Evolutionary conservation across 2,797 vertebrate species (phyloP).

Genomic region (Poeciliopsis turneri): DNA sequence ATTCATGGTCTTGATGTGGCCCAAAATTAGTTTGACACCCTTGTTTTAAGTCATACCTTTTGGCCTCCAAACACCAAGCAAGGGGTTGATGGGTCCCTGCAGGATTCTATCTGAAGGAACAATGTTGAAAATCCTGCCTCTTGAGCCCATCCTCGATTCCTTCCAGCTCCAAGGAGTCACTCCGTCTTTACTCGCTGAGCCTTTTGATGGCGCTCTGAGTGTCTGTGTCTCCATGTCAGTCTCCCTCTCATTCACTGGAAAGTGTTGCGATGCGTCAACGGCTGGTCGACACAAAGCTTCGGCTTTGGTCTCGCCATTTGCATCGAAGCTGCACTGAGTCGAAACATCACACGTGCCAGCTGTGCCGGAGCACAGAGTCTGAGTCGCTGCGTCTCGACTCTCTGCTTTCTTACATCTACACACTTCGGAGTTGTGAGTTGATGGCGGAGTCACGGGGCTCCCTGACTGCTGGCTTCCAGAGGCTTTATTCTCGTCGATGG

Average conservation of each 20-base stretch:
- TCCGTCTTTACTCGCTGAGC: conserved; percentile 22
- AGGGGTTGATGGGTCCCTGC: conserved; percentile 20
- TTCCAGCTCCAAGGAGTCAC: conserved; percentile 41
- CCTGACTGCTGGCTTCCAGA: not conserved
- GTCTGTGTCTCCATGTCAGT: conserved; percentile 57
- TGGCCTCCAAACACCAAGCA: not conserved
- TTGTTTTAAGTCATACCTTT: conserved; percentile 46
- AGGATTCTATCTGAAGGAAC: conserved; percentile 5
- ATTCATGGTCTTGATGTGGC: too few species aligned
- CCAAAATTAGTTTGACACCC: too few species aligned
- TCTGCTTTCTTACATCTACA: conserved; percentile 34
- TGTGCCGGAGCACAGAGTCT: conserved; percentile 66
- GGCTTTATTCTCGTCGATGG: not conserved
- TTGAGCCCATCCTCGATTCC: conserved; percentile 26
- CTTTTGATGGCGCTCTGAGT: not conserved
- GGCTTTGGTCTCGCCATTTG: conserved; percentile 30
- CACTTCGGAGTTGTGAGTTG: not conserved
- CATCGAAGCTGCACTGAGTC: conserved; percentile 77
- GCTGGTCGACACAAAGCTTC: not conserved
- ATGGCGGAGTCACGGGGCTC: conserved; percentile 2
- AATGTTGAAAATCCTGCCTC: conserved; percentile 23
- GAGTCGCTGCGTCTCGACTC: conserved; percentile 74
- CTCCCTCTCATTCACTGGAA: conserved; percentile 59
- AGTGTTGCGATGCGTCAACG: conserved; percentile 25
- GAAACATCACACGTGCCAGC: conserved; percentile 70